phyloP scores from a whole-genome alignment of 2,888 invertebrate species.

The Luffia ferchaultella region DNA sequence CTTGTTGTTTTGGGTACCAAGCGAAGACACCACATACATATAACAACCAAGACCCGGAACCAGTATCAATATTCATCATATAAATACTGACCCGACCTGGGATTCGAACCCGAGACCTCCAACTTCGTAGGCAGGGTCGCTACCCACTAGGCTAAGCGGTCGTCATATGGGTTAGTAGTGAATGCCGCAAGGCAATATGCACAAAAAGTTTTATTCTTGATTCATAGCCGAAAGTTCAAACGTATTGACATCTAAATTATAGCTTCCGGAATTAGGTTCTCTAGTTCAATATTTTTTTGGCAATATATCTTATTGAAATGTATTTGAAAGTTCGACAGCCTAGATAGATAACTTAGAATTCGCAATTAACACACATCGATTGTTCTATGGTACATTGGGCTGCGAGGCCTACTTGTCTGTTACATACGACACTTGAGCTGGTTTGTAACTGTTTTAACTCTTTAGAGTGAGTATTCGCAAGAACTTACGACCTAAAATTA shows the following conservation, averaged over 20 bases:
- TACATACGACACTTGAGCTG: neutral
- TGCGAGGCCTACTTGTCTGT: neutral
- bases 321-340: slow-evolving; percentile 39
- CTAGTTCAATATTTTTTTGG: neutral
- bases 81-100: no score
- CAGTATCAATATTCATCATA: no score
- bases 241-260: neutral
- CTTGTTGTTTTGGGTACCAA: no score
- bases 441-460: no score
- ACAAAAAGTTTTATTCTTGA: neutral
- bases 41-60: no score
- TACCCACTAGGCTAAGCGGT: no score
- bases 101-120: no score
- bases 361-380: slow-evolving; percentile 41
- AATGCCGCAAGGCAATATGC: neutral
- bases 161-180: neutral
- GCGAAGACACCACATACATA: no score
- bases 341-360: slow-evolving; percentile 36
- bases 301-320: slow-evolving; percentile 16
- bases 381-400: slow-evolving; percentile 33
- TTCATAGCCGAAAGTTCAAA: neutral
- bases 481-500: no score
- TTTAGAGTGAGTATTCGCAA: no score
- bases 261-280: neutral
- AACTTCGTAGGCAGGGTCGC: no score